Evolutionary conservation across 2,797 vertebrate species (phyloP).

Genomic region (Schizopygopsis pylzovi): DNA sequence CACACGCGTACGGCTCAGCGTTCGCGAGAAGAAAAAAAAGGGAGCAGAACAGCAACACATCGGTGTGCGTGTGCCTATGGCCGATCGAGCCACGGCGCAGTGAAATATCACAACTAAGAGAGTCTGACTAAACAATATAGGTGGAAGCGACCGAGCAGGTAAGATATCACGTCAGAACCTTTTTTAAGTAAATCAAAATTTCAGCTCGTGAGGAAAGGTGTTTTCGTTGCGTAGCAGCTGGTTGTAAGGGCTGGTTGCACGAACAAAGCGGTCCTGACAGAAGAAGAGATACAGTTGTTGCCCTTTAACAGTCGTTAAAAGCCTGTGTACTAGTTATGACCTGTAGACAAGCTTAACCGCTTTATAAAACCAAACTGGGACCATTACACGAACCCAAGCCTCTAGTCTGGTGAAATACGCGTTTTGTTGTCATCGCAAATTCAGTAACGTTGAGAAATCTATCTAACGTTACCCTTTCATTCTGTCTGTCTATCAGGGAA

Average conservation of each 20-base stretch:
- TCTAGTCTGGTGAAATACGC: background rate
- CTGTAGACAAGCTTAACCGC: background rate
- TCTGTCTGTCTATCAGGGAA: conserved; percentile 27
- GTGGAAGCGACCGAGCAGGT: conserved; percentile 31
- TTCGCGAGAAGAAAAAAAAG: conserved; percentile 15
- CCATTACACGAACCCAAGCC: background rate
- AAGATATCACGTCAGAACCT: conserved; percentile 31
- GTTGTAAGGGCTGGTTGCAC: conserved; percentile 35
- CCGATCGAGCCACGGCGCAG: conserved; percentile 29
- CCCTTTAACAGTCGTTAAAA: conserved; percentile 18
- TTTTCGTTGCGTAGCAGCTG: conserved; percentile 35
- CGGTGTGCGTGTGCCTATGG: conserved; percentile 32
- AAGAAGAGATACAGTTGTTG: conserved; percentile 35
- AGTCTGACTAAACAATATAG: background rate
- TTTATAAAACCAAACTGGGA: background rate
- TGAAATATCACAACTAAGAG: conserved; percentile 24
- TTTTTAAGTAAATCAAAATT: conserved; percentile 23
- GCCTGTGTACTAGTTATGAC: background rate
- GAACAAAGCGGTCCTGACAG: conserved; percentile 55
- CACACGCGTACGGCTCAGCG: conserved; percentile 51
- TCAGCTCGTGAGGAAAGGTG: conserved; percentile 28
- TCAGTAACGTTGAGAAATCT: conserved; percentile 1
- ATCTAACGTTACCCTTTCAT: background rate
- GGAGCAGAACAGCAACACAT: conserved; percentile 52
- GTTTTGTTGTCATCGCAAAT: conserved; percentile 4